Evolutionary conservation across 2,113 vertebrate species (phyloP), one percentile per base, ranked within the genome.

Genomic region (Sylvilagus bachmani): DNA sequence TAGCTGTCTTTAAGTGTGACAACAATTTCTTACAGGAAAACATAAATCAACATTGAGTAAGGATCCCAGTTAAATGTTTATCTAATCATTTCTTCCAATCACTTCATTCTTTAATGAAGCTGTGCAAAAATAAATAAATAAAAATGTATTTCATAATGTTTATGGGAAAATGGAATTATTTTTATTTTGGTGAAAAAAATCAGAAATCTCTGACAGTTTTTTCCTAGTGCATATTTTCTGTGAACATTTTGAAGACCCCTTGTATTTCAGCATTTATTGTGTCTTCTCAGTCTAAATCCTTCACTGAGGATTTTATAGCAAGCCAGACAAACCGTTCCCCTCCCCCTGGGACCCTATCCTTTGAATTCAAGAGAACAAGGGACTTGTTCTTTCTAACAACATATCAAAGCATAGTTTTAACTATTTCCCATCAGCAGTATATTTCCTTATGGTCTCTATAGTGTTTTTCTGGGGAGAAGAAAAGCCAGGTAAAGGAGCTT

Each of bases 11-110:
- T 93, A 84, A 36, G 12, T 69, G 55, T 33, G 17, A 93, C 88
- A 94, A 79, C 24, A 67, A 62, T 80, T 93, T 91, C 70, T 61
- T 70, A 31, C 5, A 91, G 38, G 21, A 94, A 94, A 79, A 69
- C 10, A 62, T 19, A 90, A 91, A 80, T 85, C 49, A 91, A 62
- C 21, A 74, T 27, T 51, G 9, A 92, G 29, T 84, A 79, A 89
- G 36, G 13, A 77, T 71, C 4, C 7, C 55, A 87, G 44, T 11
- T 67, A 67, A 61, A 90, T 82, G 92, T 75, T 80, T 83, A 73
- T 67, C 49, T 51, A 83, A 80, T 14, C 19, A 7, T 51, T 25
- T 10, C 44, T 33, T 29, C 19, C 8, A 82, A 38, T 0, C 6
- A 78, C 29, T 80, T 83, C 2, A 10, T 89, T 86, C 38, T 83